Percentiles rank a stretch among this genome's conserved stretches.
Evolutionary conservation across 2,797 vertebrate species (phyloP).

Genomic region (Craterocephalus amniculus): DNA sequence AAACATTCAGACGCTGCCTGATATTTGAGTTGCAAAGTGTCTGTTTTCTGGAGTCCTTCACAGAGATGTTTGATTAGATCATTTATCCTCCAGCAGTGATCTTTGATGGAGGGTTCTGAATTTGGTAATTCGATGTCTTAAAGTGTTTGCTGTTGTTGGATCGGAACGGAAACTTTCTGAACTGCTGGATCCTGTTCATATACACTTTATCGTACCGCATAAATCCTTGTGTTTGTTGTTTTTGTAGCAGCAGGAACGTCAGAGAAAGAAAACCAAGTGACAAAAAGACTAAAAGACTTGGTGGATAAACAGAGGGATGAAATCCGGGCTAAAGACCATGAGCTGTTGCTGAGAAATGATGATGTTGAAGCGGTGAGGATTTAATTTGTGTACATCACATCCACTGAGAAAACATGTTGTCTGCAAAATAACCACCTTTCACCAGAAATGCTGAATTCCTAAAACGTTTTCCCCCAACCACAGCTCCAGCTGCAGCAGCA

Average conservation of each 20-base stretch:
- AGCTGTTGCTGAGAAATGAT: conserved; percentile 88
- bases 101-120: not conserved
- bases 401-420: not conserved
- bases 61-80: not conserved
- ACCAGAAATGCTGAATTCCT: not conserved
- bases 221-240: not conserved
- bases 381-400: not conserved
- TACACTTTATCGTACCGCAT: not conserved
- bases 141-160: not conserved
- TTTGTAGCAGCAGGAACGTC: conserved; percentile 82
- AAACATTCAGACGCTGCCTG: not conserved
- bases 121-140: not conserved
- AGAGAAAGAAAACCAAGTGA: conserved; percentile 88
- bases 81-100: not conserved
- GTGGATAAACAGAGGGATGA: conserved; percentile 93
- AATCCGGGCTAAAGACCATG: conserved; percentile 90
- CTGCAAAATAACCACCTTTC: not conserved
- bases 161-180: not conserved
- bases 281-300: conserved; percentile 89
- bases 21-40: not conserved
- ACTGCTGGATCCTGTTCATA: not conserved
- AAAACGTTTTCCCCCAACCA: not conserved
- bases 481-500: conserved; percentile 95
- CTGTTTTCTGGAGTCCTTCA: not conserved
- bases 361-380: conserved; percentile 90